A percentile compares a stretch with the other conserved stretches of the same genome.
phyloP scores from a whole-genome alignment of 1,140 invertebrate genomes.

The Drosophila arizonae region DNA sequence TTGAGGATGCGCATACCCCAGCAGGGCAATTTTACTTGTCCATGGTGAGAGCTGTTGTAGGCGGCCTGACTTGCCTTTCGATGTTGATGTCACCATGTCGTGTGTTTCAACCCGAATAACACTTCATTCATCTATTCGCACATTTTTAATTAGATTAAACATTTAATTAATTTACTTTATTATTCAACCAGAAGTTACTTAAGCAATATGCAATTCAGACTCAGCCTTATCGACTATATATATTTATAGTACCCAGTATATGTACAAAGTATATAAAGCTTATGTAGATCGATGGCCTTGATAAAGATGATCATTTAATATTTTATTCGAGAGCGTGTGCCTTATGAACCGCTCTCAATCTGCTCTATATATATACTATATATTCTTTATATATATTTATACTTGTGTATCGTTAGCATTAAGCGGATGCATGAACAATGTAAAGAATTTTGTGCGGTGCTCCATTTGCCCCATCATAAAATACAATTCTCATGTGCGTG shows the following conservation, averaged over 20 bases:
- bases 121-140: conserved; percentile 53
- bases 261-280: conserved; percentile 20
- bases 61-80: conserved; percentile 50
- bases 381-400: conserved; percentile 6
- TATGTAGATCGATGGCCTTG: conserved; percentile 65
- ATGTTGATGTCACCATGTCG: conserved; percentile 71
- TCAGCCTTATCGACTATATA: neutral
- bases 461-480: conserved; percentile 52
- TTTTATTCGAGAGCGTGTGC: conserved; percentile 34
- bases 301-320: conserved; percentile 65
- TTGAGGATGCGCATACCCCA: neutral
- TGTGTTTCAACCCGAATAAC: conserved; percentile 55
- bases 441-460: conserved; percentile 55
- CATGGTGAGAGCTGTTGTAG: conserved; percentile 48
- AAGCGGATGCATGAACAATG: conserved; percentile 68
- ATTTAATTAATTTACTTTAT: conserved; percentile 42
- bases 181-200: conserved; percentile 3
- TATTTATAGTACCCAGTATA: conserved; percentile 18
- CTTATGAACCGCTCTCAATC: conserved; percentile 42
- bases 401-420: conserved; percentile 53
- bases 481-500: conserved; percentile 67
- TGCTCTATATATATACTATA: conserved; percentile 23
- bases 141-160: conserved; percentile 68
- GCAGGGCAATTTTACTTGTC: conserved; percentile 1
- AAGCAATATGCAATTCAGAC: neutral